A percentile compares a stretch with the other conserved stretches of the same genome.
phyloP scores from a whole-genome alignment of 2,113 vertebrate species.

The Stictonetta naevosa region DNA sequence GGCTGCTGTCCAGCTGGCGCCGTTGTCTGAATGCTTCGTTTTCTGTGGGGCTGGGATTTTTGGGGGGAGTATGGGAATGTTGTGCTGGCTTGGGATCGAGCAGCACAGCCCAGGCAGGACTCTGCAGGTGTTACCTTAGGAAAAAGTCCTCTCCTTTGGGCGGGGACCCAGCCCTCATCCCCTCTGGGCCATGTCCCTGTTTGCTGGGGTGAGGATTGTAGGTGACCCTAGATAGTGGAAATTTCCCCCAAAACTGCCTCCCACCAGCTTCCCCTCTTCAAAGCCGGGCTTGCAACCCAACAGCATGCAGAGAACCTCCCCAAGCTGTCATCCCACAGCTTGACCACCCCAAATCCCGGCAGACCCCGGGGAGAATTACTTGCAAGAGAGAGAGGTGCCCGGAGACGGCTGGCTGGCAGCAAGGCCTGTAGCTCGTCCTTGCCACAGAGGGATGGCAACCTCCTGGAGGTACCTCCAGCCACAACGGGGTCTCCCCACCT shows the following conservation, averaged over 20 bases:
- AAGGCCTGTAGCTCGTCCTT: fast-evolving
- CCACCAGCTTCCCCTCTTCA: background rate
- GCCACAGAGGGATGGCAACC: background rate
- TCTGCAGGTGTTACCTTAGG: background rate
- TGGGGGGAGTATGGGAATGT: fast-evolving
- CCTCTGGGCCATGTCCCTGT: background rate
- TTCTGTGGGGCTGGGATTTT: background rate
- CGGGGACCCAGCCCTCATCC: fast-evolving
- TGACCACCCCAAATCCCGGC: background rate
- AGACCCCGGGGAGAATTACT: background rate
- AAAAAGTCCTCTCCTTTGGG: background rate
- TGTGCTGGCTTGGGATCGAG: background rate
- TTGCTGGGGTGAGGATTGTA: background rate
- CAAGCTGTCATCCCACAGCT: fast-evolving
- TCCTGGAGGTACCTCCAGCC: background rate
- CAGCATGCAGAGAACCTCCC: background rate
- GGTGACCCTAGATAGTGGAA: fast-evolving
- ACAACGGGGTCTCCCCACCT: background rate
- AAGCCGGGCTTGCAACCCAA: fast-evolving
- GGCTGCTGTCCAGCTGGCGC: background rate
- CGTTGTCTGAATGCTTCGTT: fast-evolving
- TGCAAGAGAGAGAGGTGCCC: background rate
- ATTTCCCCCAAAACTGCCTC: background rate
- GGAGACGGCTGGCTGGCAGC: background rate
- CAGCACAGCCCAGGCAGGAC: fast-evolving